Evolutionary conservation across 2,888 invertebrate species (phyloP), one percentile per base, ranked within the genome.

Genomic region (Cyaniris semiargus): DNA sequence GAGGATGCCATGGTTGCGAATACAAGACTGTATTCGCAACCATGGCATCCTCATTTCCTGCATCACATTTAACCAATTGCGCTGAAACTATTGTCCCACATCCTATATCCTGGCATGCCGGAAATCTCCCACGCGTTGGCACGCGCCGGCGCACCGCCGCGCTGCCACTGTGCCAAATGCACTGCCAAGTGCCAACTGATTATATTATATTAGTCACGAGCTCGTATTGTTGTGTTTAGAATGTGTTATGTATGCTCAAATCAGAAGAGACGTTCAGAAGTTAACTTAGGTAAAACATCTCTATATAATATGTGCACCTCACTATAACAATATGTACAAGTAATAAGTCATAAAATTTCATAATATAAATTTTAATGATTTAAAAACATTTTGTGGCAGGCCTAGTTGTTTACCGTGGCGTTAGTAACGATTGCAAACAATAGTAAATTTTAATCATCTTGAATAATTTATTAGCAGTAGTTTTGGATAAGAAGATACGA

Each of bases 91-190:
- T 38, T 71, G 71, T 71, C 38, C 71, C 34, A 71, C 34, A 34
- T 70, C 34, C 4, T 70, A 34, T 71, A 75, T 71, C 34, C 71
- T 71, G 38, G 71, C 87, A 88, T 89, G 89, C 86, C 92, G 91
- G 92, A 91, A 90, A 88, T 82, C 90, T 87, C 91, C 92, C 90
- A 90, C 91, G 91, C 89, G 80, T 89, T 90, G 90, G 91, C 91
- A 90, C 90, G 90, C 90, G 81, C 76, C 79, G 76, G 79, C 76
- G 31, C 80, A 83, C 80, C 7, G n/a, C 58, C 15, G 21, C n/a
- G 6, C 58, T 56, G n/a, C 60, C 23, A 60, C 13, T 31, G 66
- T 53, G 53, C 53, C 53, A 53, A 53, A 53, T 53, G 53, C 18
- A 53, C 66, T 66, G 66, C 66, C 66, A 66, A 66, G 10, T 66